Evolutionary conservation across 1,140 invertebrate genomes (phyloP), one percentile per base, ranked within the genome.

Genomic region (Drosophila guanche): DNA sequence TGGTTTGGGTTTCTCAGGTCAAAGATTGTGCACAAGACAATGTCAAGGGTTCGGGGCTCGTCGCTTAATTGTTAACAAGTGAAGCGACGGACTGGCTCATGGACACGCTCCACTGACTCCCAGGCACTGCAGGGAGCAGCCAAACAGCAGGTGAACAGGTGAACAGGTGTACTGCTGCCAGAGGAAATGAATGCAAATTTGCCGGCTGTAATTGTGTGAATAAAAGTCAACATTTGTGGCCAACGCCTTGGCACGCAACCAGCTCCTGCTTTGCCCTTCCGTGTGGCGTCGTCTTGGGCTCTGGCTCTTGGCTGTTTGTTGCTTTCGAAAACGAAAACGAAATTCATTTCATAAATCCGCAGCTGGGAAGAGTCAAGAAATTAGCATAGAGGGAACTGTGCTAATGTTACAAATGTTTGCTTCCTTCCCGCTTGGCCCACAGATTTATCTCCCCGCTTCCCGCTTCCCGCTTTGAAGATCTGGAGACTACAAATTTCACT

Each of bases 181-280:
- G 20, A 42, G 42, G 60, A 61, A 60, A 16, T 37, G 59, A 63
- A 77, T 70, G 83, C 72, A 85, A 85, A 86, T 76, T 56, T 57
- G 48, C 59, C 58, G 47, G 40, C 60, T 65, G 56, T 85, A 84
- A 84, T 88, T 86, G 84, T 86, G 81, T 86, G 81, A 88, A 89
- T 86, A 88, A 88, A 78, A 88, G 83, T 71, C 78, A 88, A 88
- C 83, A 81, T 80, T 88, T 88, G 83, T 88, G 77, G 80, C 71
- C 77, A 59, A 65, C 41, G 56, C 65, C 71, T 33, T 51, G 65
- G 47, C 80, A 84, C 80, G 81, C 81, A 73, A 85, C 59, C 77
- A 47, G 66, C 50, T 58, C 45, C 58, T 52, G 47, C 46, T 16
- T 8, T 23, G 22, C 22, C 46, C 47, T 74, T 70, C 62, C 78